phyloP scores from a whole-genome alignment of 2,113 vertebrate species.

The Tachysurus vachellii region DNA sequence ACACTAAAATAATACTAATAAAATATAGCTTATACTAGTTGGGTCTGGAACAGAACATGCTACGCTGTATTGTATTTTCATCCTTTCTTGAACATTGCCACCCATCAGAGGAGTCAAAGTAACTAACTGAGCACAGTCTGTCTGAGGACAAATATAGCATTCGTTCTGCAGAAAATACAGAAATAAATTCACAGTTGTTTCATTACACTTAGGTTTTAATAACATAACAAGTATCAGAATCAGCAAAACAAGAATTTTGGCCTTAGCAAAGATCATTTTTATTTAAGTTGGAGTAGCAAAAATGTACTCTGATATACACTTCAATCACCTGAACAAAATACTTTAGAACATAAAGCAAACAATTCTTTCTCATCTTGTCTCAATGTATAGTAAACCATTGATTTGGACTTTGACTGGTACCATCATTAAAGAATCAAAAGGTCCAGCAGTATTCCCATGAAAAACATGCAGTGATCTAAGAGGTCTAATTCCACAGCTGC shows the following conservation, averaged over 20 bases:
- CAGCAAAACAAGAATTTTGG: constrained; percentile 41
- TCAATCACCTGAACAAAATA: constrained; percentile 64
- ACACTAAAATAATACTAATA: background rate
- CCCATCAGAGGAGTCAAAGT: background rate
- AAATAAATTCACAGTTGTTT: background rate
- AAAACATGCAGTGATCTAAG: constrained; percentile 63
- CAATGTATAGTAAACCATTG: constrained; percentile 54
- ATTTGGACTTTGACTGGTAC: constrained; percentile 44
- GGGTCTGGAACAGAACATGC: background rate
- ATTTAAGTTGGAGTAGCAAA: constrained; percentile 73
- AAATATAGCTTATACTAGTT: background rate
- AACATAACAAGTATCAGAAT: constrained; percentile 15
- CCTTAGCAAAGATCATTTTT: constrained; percentile 70
- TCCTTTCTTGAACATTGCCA: background rate
- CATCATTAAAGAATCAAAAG: constrained; percentile 52
- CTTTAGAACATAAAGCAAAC: constrained; percentile 64
- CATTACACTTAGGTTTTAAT: background rate
- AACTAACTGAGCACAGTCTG: background rate
- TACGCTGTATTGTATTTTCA: no score
- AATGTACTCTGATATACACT: constrained; percentile 69
- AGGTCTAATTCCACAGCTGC: constrained; percentile 60
- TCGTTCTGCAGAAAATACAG: background rate
- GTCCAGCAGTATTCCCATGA: constrained; percentile 51
- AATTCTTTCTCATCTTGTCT: constrained; percentile 52
- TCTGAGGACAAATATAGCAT: background rate